Percentiles rank a stretch among this genome's conserved stretches.
Evolutionary conservation across 2,113 vertebrate species (phyloP).

Genomic region (Colossoma macropomum): DNA sequence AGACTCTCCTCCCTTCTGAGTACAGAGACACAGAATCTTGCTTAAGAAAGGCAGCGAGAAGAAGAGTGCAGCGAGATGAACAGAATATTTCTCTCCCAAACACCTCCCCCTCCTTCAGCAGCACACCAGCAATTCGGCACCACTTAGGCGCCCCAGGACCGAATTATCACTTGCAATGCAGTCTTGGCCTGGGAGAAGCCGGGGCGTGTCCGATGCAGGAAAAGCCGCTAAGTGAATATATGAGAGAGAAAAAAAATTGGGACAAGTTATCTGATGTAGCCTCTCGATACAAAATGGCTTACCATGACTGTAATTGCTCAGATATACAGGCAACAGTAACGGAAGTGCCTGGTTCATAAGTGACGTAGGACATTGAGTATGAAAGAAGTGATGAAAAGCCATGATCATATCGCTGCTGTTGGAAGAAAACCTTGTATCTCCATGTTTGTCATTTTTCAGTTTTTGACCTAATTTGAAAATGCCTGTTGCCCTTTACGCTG

Average conservation of each 20-base stretch:
- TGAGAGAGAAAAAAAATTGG: slow-evolving; percentile 23
- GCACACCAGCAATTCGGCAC: slow-evolving; percentile 12
- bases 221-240: slow-evolving; percentile 36
- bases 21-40: slow-evolving; percentile 41
- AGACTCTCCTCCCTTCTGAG: slow-evolving; percentile 45
- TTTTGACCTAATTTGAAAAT: too few species aligned
- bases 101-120: slow-evolving; percentile 21
- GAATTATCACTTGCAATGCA: slow-evolving; percentile 41
- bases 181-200: neutral
- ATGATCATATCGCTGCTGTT: too few species aligned
- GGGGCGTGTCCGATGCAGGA: slow-evolving; percentile 11
- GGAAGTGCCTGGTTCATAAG: neutral
- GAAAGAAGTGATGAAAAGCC: too few species aligned
- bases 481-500: too few species aligned
- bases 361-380: neutral
- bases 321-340: neutral
- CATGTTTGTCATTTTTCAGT: too few species aligned
- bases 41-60: slow-evolving; percentile 32
- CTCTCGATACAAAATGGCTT: neutral
- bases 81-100: slow-evolving; percentile 11
- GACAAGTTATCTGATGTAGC: neutral
- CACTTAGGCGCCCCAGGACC: slow-evolving; percentile 40
- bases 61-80: slow-evolving; percentile 33
- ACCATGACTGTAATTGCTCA: neutral
- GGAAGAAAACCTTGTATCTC: too few species aligned